Percentiles rank a stretch among this genome's conserved stretches.
Evolutionary conservation across 1,140 invertebrate genomes (phyloP).

Genomic region (Wasmannia auropunctata): DNA sequence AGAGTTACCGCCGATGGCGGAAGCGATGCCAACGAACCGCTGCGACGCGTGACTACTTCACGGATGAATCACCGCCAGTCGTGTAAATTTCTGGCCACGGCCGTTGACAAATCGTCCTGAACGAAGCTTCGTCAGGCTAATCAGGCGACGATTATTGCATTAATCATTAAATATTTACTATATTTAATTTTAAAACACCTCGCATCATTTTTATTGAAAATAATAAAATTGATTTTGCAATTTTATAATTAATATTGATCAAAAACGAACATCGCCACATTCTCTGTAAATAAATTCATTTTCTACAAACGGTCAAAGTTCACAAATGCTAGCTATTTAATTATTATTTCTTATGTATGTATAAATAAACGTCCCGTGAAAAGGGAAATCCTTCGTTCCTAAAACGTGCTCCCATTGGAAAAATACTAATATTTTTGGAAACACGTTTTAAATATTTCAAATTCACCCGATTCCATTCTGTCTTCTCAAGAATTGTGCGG

Average conservation of each 20-base stretch:
- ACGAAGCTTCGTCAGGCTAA: background rate
- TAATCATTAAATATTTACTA: background rate
- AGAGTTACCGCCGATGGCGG: conserved; percentile 11
- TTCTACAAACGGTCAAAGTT: background rate
- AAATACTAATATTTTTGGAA: background rate
- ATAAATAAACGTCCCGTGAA: background rate
- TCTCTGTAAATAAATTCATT: background rate
- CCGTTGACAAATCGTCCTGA: background rate
- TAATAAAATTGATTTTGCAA: background rate
- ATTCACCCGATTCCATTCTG: background rate
- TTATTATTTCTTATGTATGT: background rate
- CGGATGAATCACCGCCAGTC: conserved; percentile 61
- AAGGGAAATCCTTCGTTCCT: background rate
- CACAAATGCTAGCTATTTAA: background rate
- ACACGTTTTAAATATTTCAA: background rate
- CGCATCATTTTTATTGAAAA: background rate
- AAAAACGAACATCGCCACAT: background rate
- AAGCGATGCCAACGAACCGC: conserved; percentile 60
- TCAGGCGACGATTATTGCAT: background rate
- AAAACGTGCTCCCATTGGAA: background rate
- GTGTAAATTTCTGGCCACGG: conserved; percentile 33
- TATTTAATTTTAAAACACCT: background rate
- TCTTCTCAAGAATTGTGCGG: background rate
- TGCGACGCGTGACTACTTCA: conserved; percentile 46
- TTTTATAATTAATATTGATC: background rate